Evolutionary conservation across 2,113 vertebrate species (phyloP).

Genomic region (Cyprinodon brontotheroides): DNA sequence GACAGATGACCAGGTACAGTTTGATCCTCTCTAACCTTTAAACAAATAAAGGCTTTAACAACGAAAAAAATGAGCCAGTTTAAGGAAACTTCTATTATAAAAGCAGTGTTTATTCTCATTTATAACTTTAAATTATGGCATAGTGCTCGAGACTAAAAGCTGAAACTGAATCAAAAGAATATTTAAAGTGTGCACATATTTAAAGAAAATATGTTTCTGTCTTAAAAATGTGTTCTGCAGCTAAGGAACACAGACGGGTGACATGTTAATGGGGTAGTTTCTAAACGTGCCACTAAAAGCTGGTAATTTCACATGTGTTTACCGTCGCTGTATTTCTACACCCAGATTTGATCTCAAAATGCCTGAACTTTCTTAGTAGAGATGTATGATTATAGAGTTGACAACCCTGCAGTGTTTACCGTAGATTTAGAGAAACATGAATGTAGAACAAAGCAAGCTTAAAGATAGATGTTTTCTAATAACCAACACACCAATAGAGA

Average conservation of each 20-base stretch:
- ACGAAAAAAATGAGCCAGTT: no score
- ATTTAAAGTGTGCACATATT: background rate
- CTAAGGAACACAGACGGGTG: no score
- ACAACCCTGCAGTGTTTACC: constrained; percentile 8
- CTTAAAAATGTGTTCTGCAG: background rate
- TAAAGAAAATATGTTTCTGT: background rate
- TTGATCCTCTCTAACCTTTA: background rate
- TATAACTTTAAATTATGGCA: background rate
- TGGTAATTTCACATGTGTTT: background rate
- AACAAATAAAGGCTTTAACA: background rate
- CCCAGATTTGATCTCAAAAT: background rate
- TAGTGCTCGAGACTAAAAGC: background rate
- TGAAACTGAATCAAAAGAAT: background rate
- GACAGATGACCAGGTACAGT: background rate
- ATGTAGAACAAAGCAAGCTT: constrained; percentile 52
- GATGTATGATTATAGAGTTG: constrained; percentile 15
- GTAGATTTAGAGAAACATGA: constrained; percentile 28
- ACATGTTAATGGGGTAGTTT: background rate
- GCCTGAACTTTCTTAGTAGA: background rate
- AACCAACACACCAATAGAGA: background rate
- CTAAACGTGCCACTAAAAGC: background rate
- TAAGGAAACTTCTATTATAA: background rate
- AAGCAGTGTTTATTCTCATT: background rate
- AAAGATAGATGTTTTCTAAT: constrained; percentile 48
- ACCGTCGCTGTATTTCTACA: background rate